These are phyloP conservation scores for Bradypodion pumilum DNA, from an alignment of 2,797 vertebrate species.

Conservation along the genomic window DNA sequence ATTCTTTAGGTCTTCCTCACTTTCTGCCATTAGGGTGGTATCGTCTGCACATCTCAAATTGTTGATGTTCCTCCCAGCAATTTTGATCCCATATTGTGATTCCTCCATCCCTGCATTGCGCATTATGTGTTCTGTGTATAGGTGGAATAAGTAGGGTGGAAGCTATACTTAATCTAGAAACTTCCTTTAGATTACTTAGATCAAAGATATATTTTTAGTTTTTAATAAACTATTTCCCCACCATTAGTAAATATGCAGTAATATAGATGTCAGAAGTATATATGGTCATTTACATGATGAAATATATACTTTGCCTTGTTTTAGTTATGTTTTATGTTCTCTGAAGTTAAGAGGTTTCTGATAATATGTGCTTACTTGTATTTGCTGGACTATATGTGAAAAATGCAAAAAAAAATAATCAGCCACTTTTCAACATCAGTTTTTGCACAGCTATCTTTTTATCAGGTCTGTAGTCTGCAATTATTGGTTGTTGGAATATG, in stretches of 20 bases:
- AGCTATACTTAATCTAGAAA: too few species aligned
- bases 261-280: neutral
- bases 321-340: neutral
- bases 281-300: neutral
- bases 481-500: neutral
- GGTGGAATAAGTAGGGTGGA: too few species aligned
- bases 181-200: conserved; percentile 19
- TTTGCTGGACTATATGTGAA: neutral
- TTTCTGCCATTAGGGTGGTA: too few species aligned
- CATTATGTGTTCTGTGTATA: too few species aligned
- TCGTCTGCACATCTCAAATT: too few species aligned
- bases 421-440: neutral
- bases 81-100: too few species aligned
- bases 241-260: neutral
- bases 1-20: too few species aligned
- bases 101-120: too few species aligned
- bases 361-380: neutral
- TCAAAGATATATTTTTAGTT: conserved; percentile 11
- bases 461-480: neutral
- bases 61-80: too few species aligned
- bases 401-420: neutral
- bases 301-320: neutral
- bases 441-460: neutral
- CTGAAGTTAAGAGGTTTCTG: neutral
- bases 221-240: neutral